Evolutionary conservation across 2,888 invertebrate species (phyloP).

Genomic region (Dasypolia templi): DNA sequence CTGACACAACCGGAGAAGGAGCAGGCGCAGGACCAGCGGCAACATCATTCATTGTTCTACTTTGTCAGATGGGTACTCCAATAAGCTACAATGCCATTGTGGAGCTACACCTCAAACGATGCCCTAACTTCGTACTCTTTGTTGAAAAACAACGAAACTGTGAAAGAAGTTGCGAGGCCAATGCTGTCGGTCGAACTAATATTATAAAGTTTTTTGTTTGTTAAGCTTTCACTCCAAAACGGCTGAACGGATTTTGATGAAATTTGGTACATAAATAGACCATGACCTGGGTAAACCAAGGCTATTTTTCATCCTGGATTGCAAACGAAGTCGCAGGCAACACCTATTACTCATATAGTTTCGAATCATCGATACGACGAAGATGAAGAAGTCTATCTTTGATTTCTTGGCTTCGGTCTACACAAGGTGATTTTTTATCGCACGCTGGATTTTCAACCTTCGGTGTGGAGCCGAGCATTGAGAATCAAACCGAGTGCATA

Average conservation of each 20-base stretch:
- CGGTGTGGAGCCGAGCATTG: background rate
- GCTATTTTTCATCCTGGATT: too few relatives aligned
- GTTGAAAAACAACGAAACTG: background rate
- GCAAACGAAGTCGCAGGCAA: too few relatives aligned
- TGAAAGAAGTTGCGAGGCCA: background rate
- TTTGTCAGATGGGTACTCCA: background rate
- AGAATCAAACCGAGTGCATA: background rate
- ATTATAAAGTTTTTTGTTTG: too few relatives aligned
- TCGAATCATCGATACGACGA: background rate
- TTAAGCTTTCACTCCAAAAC: too few relatives aligned
- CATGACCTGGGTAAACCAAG: too few relatives aligned
- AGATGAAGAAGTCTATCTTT: background rate
- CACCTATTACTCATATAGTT: background rate
- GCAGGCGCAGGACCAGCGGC: background rate
- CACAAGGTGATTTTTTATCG: too few relatives aligned
- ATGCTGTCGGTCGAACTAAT: too few relatives aligned
- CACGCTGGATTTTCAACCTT: background rate
- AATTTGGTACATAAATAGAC: too few relatives aligned
- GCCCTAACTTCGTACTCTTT: background rate
- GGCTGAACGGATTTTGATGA: too few relatives aligned
- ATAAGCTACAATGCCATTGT: background rate
- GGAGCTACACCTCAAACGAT: background rate
- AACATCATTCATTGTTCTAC: background rate
- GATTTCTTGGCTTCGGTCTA: background rate
- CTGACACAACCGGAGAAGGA: background rate